Base-by-base conservation (phyloP, 2,888 invertebrate genomes). In the Polymixis lichenea region DNA sequence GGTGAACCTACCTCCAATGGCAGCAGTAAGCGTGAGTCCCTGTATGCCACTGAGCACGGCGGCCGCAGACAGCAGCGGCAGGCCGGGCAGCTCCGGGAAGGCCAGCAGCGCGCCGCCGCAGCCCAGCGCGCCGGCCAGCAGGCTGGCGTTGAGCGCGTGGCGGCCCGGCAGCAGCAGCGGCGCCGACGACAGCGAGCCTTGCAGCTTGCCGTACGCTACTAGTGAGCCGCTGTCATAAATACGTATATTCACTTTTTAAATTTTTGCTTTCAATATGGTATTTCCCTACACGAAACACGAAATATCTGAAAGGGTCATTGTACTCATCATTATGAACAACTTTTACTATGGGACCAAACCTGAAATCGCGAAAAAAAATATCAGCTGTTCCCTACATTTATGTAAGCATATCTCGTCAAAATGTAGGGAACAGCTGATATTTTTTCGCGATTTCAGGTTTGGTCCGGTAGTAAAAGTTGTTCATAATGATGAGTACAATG, bases 121-220 rank as follows among this genome's bases (percentile, higher is more conserved):
- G 75, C 97, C 98, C 72, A 98, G 95, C 91, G 98, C 98, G 76
- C 97, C 97, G 46, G 97, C 96, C 87, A 98, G 90, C 84, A 98
- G 96, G 15, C 97, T 96, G 3, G 97, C 95, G 95, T 99, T 99
- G 81, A 99, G 90, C 7, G 97, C 97, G 95, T 99, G 98, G 13
- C 99, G 97, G 1, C 98, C 98, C 3, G 99, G 99, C 78, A 99
- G 96, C 71, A 98, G 94, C 3, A 98, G 95, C 0, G 99, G 98
- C n/a, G 98, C 97, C 0, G 98, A 98, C 80, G 97, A 98, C 38
- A 99, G 95, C 7, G 98, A 86, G 55, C 98, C 98, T 95, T 99
- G 99, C 65, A 99, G 97, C 96, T 99, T 99, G 84, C 98, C 99
- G 94, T 99, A 99, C 22, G 99, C 99, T 80, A 99, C 97, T 66